phyloP scores from a whole-genome alignment of 2,113 vertebrate species.

The Phalacrocorax aristotelis region DNA sequence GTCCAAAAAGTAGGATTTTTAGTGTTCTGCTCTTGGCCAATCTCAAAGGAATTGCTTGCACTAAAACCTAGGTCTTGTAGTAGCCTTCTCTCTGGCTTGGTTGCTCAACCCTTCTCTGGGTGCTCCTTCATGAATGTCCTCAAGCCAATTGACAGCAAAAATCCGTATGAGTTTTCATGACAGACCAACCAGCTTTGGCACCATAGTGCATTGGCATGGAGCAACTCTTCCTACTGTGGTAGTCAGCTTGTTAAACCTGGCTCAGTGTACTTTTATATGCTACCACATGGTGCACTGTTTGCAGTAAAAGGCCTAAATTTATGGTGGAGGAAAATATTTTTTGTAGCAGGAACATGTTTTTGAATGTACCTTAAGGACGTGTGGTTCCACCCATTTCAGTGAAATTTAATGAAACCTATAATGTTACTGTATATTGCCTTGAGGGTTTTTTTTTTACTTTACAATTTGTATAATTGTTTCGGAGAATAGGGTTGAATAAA shows the following conservation, averaged over 20 bases:
- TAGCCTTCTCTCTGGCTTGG: not conserved
- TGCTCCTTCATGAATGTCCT: not conserved
- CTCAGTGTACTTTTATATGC: not conserved
- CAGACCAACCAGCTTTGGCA: not conserved
- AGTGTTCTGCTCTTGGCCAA: not conserved
- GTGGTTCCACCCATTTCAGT: not conserved
- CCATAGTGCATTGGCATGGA: not conserved
- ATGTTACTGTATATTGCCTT: not conserved
- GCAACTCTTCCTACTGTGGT: not conserved
- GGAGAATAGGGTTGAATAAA: not conserved
- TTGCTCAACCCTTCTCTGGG: not conserved
- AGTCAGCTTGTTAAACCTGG: not conserved
- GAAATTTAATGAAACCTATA: not conserved
- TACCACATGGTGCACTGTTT: not conserved
- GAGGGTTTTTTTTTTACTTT: not conserved
- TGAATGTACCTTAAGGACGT: not conserved
- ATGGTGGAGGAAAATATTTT: not conserved
- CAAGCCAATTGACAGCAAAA: not conserved
- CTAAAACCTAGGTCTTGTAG: not conserved
- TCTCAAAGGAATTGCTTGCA: not conserved
- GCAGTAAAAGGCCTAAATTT: not conserved
- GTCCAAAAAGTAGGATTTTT: not conserved
- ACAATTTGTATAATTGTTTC: not conserved
- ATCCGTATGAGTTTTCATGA: not conserved
- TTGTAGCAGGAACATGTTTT: not conserved